These are phyloP conservation scores for Megaleporinus macrocephalus DNA, from an alignment of 2,113 vertebrate genomes.

Conservation along the genomic window DNA sequence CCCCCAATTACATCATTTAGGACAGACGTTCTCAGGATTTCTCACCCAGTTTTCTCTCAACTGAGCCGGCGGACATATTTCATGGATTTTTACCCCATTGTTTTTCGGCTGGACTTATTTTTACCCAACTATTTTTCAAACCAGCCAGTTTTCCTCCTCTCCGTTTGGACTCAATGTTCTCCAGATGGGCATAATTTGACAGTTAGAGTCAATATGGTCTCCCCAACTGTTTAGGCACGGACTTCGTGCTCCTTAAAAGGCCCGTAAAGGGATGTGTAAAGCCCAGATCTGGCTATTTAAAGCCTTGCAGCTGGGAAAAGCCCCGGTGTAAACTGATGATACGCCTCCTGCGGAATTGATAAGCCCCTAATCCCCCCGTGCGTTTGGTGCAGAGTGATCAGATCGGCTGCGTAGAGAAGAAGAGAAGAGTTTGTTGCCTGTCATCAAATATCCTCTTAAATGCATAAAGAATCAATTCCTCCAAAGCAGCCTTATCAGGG, in stretches of 20 bases:
- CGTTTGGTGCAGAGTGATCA: constrained; percentile 38
- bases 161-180: constrained; percentile 24
- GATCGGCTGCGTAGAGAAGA: constrained; percentile 33
- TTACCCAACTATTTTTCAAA: no score
- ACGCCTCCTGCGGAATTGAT: constrained; percentile 46
- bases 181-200: constrained; percentile 40
- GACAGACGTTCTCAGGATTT: no score
- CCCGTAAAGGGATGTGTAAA: constrained; percentile 33
- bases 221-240: constrained; percentile 52
- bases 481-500: not conserved
- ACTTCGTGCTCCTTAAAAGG: constrained; percentile 60
- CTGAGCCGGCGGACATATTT: not conserved
- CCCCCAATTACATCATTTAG: no score
- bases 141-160: no score
- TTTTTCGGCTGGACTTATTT: no score
- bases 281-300: constrained; percentile 48
- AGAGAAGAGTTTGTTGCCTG: constrained; percentile 27
- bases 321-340: constrained; percentile 50
- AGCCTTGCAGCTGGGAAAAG: constrained; percentile 54
- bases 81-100: not conserved
- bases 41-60: no score
- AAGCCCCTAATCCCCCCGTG: constrained; percentile 46
- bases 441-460: constrained; percentile 52
- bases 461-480: constrained; percentile 46
- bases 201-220: constrained; percentile 48